phyloP scores from a whole-genome alignment of 2,113 vertebrate genomes.

The Corynorhinus townsendii region DNA sequence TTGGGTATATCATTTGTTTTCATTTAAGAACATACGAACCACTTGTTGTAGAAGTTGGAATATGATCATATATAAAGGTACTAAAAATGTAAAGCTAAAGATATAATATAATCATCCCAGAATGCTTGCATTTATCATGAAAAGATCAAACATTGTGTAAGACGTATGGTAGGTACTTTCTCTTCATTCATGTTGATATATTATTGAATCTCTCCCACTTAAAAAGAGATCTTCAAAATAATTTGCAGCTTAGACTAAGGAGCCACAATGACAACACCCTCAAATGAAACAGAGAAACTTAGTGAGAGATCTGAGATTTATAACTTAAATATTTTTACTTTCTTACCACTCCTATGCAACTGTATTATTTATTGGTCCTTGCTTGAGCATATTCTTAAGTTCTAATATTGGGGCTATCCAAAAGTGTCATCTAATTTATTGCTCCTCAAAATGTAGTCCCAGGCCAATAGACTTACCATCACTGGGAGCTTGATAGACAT shows the following conservation, averaged over 20 bases:
- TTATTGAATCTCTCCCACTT: not conserved
- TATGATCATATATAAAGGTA: not conserved
- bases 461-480: not conserved
- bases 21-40: not conserved
- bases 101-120: not conserved
- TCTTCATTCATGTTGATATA: not conserved
- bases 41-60: not conserved
- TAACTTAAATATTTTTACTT: not conserved
- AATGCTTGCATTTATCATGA: not conserved
- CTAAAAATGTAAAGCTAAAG: not conserved
- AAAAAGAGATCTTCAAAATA: not conserved
- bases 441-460: not conserved
- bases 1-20: not conserved
- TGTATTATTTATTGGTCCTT: not conserved
- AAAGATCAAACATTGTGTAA: not conserved
- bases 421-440: not conserved
- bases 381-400: not conserved
- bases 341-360: no score
- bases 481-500: accelerated
- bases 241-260: not conserved
- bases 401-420: not conserved
- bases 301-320: not conserved
- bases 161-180: not conserved
- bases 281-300: not conserved
- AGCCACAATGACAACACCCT: not conserved